Evolutionary conservation across 2,797 vertebrate species (phyloP), one percentile per base, ranked within the genome.

Genomic region (Pelodytes ibericus): DNA sequence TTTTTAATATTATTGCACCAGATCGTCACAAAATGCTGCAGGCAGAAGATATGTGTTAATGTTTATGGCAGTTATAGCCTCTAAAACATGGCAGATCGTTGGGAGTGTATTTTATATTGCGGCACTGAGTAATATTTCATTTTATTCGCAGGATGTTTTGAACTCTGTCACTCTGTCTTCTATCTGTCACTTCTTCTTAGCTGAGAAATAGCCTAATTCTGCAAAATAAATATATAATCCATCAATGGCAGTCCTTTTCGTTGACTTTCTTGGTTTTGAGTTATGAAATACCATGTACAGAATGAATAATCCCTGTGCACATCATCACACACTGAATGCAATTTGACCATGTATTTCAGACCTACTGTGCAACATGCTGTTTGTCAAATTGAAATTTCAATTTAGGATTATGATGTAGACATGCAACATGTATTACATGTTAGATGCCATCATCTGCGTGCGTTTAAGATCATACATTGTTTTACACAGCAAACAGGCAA

Each of bases 171-270:
- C 26, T 72, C 75, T 61, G 60, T 25, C n/a, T 41, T 67, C 10
- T 56, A 44, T 57, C 57, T 79, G 71, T 63, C 70, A 69, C 47
- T 62, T 66, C 56, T 67, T 18, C 53, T 68, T 47, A 67, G 63
- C 22, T 68, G 64, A 73, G 65, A 79, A 79, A 74, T 79, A 51
- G 57, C 24, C 56, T 61, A 69, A 79, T 79, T 79, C 77, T 63
- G 24, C 39, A 51, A 74, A 73, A 79, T 79, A 73, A 73, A 79
- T 79, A 79, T 69, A 69, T 73, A 79, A 79, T 73, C 77, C 58
- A 79, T 79, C 71, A 79, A 63, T 56, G 47, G 77, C 57, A 61
- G 57, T 11, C 13, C 31, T 67, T 53, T 56, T 73, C 62, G 30
- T 51, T 56, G 44, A 53, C 41, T 72, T 67, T 31, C 24, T 33